Conservation (phyloP, 2,888 invertebrate genomes). For the Xylocampa areola region DNA sequence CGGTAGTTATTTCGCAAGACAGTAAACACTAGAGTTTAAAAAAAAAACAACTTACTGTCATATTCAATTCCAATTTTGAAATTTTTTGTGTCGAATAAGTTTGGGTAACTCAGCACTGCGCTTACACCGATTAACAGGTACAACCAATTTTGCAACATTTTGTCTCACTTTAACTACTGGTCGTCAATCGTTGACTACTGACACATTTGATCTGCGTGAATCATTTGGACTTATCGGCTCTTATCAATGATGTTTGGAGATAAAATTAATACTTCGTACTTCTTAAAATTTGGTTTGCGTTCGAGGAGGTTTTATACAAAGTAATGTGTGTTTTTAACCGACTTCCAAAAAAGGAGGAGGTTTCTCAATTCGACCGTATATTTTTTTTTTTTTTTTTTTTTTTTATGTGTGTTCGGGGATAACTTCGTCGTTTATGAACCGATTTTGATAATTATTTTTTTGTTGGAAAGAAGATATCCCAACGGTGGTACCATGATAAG, state of each 20-base stretch:
- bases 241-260: constrained; percentile 42
- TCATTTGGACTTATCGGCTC: constrained; percentile 37
- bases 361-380: too few species aligned
- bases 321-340: not conserved
- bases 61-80: constrained; percentile 84
- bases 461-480: too few species aligned
- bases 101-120: constrained; percentile 61
- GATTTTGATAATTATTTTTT: too few species aligned
- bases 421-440: too few species aligned
- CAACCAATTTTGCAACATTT: constrained; percentile 58
- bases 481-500: too few species aligned
- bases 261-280: constrained; percentile 38
- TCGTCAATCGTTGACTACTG: constrained; percentile 49
- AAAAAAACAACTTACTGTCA: constrained; percentile 77
- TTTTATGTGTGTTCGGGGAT: too few species aligned
- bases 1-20: too few species aligned
- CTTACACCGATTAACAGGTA: constrained; percentile 51
- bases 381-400: too few species aligned
- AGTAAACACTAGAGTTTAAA: too few species aligned
- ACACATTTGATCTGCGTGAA: constrained; percentile 37
- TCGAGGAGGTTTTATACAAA: constrained; percentile 8
- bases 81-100: constrained; percentile 69
- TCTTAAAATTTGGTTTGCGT: constrained; percentile 39
- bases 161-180: constrained; percentile 8
- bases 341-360: too few species aligned